Conservation (phyloP, 2,888 invertebrate genomes). For the Pterostichus madidus region DNA sequence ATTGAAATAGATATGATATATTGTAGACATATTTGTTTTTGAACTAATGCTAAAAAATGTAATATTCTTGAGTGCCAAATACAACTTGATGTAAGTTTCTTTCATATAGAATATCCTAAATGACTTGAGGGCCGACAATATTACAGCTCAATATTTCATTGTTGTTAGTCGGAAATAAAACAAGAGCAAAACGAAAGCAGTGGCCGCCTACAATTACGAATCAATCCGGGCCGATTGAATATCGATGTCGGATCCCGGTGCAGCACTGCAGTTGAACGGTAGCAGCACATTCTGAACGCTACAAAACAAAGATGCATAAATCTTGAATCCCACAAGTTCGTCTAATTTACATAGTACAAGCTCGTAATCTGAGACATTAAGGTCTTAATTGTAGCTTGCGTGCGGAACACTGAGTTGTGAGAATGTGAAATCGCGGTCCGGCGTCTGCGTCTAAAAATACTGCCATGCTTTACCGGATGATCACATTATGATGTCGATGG, state of each 20-base stretch:
- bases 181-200: background rate
- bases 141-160: constrained; percentile 7
- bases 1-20: too few species aligned
- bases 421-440: constrained; percentile 56
- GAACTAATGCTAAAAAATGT: too few species aligned
- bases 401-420: constrained; percentile 68
- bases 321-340: constrained; percentile 71
- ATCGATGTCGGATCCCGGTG: constrained; percentile 65
- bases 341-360: constrained; percentile 73
- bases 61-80: too few species aligned
- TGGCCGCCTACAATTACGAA: constrained; percentile 59
- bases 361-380: constrained; percentile 72
- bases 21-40: too few species aligned
- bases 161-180: too few species aligned
- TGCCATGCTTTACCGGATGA: constrained; percentile 46
- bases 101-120: background rate
- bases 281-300: constrained; percentile 66
- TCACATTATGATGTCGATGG: constrained; percentile 57
- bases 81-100: too few species aligned
- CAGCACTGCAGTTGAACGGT: constrained; percentile 66
- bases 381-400: constrained; percentile 73
- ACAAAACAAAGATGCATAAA: constrained; percentile 70
- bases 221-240: constrained; percentile 69
- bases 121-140: background rate
- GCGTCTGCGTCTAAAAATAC: constrained; percentile 31